Base-by-base conservation (phyloP, 1,140 invertebrate species). In the Atta cephalotes region DNA sequence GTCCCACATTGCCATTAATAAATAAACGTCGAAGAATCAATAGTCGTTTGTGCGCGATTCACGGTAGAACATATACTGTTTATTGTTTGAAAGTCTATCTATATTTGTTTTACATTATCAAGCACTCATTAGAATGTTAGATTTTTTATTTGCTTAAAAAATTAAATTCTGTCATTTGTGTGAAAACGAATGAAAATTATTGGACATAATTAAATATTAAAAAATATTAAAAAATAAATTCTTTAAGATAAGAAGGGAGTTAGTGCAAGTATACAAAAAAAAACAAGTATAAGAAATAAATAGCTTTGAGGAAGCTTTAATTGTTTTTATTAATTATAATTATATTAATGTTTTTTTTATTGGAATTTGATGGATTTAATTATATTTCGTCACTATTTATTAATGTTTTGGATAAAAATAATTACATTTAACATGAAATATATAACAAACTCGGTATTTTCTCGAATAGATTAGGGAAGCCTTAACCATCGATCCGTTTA, bases 401-500 rank as follows among this genome's bases (percentile, higher is more conserved):
- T 51, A 25, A 16, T 25, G 7, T 45, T 58, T 77, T 60, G 53
- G 45, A 88, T 88, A 74, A 68, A 31, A 79, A 79, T 88, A 89
- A 89, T 88, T 85, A 86, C 70, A 63, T 66, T 68, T n/a, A 4
- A 60, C 28, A 39, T 31, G 62, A 72, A 65, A 78, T 70, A 74
- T 74, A 85, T 51, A 87, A 91, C 85, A 63, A 87, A 85, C 70
- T 85, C 72, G 58, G 76, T 88, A 82, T 78, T 88, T 89, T 87
- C 79, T 71, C 79, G 86, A 91, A 91, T 89, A 88, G 91, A 92
- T 89, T 91, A 92, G 87, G 87, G 91, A 92, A 92, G 91, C 91
- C 87, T 85, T 79, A 77, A 84, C 49, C 66, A 79, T 90, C 82
- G 89, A 91, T 78, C 70, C 74, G 77, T 85, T 87, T 85, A 82